Percentiles rank a stretch among this genome's conserved stretches.
phyloP scores from a whole-genome alignment of 2,797 vertebrate genomes.

The Lutjanus campechanus region DNA sequence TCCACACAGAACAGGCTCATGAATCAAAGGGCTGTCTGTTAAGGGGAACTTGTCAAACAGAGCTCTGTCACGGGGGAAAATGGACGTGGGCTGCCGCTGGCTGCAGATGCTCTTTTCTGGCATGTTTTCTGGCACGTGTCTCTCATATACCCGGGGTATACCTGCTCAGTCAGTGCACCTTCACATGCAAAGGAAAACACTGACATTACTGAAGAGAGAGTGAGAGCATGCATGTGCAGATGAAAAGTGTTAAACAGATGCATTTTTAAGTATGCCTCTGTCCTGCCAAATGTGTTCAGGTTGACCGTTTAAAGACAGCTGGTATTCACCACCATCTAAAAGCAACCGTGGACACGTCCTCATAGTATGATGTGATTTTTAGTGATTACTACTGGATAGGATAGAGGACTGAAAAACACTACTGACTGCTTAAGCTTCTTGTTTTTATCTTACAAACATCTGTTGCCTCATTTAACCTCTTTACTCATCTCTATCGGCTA shows the following conservation, averaged over 20 bases:
- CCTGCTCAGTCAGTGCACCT: slow-evolving; percentile 32
- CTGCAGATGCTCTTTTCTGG: slow-evolving; percentile 23
- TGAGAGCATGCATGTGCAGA: neutral
- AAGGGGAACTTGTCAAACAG: slow-evolving; percentile 8
- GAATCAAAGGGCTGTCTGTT: slow-evolving; percentile 38
- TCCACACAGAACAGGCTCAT: slow-evolving; percentile 18
- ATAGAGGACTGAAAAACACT: neutral
- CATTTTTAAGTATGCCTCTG: slow-evolving; percentile 23
- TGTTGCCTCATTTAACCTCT: slow-evolving; percentile 21
- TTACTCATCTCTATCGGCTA: neutral
- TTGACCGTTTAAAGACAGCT: slow-evolving; percentile 9
- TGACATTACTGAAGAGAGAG: slow-evolving; percentile 1
- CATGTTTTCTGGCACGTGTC: slow-evolving; percentile 46
- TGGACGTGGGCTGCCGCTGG: slow-evolving; percentile 27
- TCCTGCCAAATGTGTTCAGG: slow-evolving; percentile 18
- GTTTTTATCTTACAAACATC: neutral
- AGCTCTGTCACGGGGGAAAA: slow-evolving; percentile 16
- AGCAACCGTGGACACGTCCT: neutral
- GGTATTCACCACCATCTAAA: neutral
- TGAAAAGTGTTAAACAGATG: slow-evolving; percentile 24
- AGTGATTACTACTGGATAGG: neutral
- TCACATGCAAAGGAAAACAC: slow-evolving; percentile 43
- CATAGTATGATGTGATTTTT: neutral
- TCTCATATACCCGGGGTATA: slow-evolving; percentile 22
- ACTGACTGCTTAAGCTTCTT: neutral